Conservation (phyloP, 2,888 invertebrate species). For the Elegia similella region DNA sequence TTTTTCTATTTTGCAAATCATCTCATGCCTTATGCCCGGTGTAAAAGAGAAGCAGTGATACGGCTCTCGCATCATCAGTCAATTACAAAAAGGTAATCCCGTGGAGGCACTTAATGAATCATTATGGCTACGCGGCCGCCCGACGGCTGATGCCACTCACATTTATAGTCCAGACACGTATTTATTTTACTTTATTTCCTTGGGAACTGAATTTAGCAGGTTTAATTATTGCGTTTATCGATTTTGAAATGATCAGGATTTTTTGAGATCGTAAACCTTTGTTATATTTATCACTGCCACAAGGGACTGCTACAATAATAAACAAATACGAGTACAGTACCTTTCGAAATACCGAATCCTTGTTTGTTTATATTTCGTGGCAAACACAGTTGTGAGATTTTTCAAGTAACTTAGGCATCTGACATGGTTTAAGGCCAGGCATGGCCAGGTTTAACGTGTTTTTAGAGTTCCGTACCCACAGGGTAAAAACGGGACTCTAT, state of each 20-base stretch:
- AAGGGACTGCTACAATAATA: too few relatives aligned
- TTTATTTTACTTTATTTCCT: neutral
- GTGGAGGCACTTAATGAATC: slow-evolving; percentile 80
- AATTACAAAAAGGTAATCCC: slow-evolving; percentile 81
- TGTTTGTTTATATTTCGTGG: too few relatives aligned
- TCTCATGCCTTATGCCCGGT: slow-evolving; percentile 37
- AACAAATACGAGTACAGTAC: too few relatives aligned
- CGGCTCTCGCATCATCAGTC: slow-evolving; percentile 77
- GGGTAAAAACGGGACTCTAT: too few relatives aligned
- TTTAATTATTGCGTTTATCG: neutral
- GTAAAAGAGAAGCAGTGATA: slow-evolving; percentile 72
- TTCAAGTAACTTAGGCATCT: too few relatives aligned
- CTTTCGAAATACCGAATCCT: too few relatives aligned
- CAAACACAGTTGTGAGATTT: too few relatives aligned
- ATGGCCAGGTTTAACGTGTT: too few relatives aligned
- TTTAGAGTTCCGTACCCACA: too few relatives aligned
- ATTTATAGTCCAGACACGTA: slow-evolving; percentile 57
- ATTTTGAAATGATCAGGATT: neutral
- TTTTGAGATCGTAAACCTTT: too few relatives aligned
- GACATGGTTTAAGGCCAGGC: too few relatives aligned
- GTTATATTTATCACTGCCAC: too few relatives aligned
- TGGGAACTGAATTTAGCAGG: neutral
- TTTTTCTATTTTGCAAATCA: neutral
- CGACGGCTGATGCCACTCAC: slow-evolving; percentile 55
- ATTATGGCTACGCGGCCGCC: slow-evolving; percentile 65